phyloP scores from a whole-genome alignment of 2,888 invertebrate species.

The Apotomis capreana region DNA sequence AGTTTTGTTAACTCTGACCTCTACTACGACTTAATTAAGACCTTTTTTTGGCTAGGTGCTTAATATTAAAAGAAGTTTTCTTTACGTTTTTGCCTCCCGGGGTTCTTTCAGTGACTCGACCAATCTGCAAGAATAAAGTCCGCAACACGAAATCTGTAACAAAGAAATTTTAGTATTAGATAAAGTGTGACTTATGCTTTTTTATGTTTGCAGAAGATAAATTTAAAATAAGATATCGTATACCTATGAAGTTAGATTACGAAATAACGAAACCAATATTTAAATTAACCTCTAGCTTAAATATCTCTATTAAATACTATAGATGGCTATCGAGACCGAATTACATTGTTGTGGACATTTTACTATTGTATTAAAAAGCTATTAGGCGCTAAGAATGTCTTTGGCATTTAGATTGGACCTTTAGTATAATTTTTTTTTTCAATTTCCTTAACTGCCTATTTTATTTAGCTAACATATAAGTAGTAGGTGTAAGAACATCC shows the following conservation, averaged over 20 bases:
- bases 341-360: not conserved
- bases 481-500: not conserved
- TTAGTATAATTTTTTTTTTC: too few relatives aligned
- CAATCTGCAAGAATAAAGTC: conserved; percentile 62
- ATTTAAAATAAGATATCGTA: too few relatives aligned
- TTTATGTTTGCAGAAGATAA: too few relatives aligned
- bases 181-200: not conserved
- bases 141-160: conserved; percentile 62
- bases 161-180: conserved; percentile 44
- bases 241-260: not conserved
- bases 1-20: conserved; percentile 65
- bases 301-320: not conserved
- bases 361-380: conserved; percentile 9
- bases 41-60: conserved; percentile 55
- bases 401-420: not conserved
- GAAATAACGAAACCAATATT: too few relatives aligned
- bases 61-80: conserved; percentile 54
- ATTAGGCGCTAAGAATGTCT: not conserved
- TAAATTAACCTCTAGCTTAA: not conserved
- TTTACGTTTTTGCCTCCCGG: conserved; percentile 50
- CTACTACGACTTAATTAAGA: conserved; percentile 63
- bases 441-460: not conserved
- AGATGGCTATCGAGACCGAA: not conserved
- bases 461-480: not conserved
- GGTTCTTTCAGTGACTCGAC: conserved; percentile 49